Percentiles rank a stretch among this genome's conserved stretches.
These are phyloP conservation scores for Drosophila melanosoma DNA, from an alignment of 2,888 invertebrate genomes.

Conservation along the genomic window DNA sequence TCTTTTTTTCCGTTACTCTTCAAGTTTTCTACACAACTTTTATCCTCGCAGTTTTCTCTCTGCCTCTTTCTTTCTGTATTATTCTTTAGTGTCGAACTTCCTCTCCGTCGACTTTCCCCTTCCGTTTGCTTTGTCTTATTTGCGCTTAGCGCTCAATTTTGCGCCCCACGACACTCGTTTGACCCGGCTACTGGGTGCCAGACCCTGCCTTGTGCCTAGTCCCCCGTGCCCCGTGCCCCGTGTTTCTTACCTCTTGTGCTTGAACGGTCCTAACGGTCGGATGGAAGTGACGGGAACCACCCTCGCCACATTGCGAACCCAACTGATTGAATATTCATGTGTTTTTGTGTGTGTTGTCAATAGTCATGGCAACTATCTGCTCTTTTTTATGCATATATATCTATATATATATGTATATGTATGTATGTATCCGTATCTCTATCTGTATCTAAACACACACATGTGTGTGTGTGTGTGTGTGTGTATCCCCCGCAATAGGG, in stretches of 20 bases:
- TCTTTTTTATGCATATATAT: constrained; percentile 32
- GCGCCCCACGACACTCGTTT: constrained; percentile 40
- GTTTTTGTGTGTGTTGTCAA: constrained; percentile 36
- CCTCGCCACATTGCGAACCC: constrained; percentile 49
- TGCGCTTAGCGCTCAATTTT: constrained; percentile 42
- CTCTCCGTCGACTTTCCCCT: background rate
- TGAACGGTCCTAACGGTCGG: constrained; percentile 52
- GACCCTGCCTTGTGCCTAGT: background rate
- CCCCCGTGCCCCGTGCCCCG: background rate
- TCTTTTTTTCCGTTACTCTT: too few relatives aligned
- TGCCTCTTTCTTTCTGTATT: background rate
- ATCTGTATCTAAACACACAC: constrained; percentile 26
- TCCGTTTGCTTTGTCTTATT: constrained; percentile 39
- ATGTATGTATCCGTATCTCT: constrained; percentile 31
- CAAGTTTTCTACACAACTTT: background rate
- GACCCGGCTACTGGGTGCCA: constrained; percentile 12
- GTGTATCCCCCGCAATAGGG: constrained; percentile 35
- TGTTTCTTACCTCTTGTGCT: background rate
- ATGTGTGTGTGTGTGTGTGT: constrained; percentile 10
- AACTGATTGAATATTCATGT: constrained; percentile 66
- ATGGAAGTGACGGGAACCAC: constrained; percentile 35
- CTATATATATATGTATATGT: constrained; percentile 20
- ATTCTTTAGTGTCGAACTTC: background rate
- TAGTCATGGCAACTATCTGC: constrained; percentile 75
- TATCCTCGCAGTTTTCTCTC: background rate